phyloP scores from a whole-genome alignment of 2,113 vertebrate genomes.

The Bos javanicus region DNA sequence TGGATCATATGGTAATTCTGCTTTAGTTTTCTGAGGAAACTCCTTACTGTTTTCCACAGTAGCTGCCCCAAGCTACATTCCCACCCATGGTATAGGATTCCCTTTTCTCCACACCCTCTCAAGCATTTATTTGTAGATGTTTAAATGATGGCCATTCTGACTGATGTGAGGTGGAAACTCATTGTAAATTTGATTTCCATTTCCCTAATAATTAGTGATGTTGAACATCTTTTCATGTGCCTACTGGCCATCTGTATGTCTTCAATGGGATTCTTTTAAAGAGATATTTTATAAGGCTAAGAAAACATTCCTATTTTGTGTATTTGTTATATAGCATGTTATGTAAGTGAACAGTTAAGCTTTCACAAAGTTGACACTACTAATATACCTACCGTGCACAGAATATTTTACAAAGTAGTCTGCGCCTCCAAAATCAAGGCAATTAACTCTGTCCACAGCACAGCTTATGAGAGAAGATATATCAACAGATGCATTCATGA shows the following conservation, averaged over 20 bases:
- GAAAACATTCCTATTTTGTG: background rate
- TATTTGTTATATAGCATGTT: background rate
- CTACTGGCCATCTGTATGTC: background rate
- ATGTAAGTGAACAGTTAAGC: background rate
- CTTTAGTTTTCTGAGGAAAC: background rate
- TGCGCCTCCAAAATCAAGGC: background rate
- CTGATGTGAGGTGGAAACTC: background rate
- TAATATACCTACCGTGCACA: background rate
- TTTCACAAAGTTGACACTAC: background rate
- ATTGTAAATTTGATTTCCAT: background rate
- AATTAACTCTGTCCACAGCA: background rate
- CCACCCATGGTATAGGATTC: background rate
- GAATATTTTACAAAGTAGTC: background rate
- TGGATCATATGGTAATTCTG: background rate
- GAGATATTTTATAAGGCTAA: background rate
- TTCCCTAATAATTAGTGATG: background rate
- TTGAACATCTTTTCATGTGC: background rate
- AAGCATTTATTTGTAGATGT: background rate
- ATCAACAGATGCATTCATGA: background rate
- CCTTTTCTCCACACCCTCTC: background rate
- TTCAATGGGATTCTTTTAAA: background rate
- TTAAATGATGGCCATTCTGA: background rate
- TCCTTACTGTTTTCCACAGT: background rate
- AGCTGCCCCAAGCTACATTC: background rate
- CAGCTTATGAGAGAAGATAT: background rate